Base-by-base conservation (phyloP, 2,888 invertebrate species). In the Nomada ferruginata region DNA sequence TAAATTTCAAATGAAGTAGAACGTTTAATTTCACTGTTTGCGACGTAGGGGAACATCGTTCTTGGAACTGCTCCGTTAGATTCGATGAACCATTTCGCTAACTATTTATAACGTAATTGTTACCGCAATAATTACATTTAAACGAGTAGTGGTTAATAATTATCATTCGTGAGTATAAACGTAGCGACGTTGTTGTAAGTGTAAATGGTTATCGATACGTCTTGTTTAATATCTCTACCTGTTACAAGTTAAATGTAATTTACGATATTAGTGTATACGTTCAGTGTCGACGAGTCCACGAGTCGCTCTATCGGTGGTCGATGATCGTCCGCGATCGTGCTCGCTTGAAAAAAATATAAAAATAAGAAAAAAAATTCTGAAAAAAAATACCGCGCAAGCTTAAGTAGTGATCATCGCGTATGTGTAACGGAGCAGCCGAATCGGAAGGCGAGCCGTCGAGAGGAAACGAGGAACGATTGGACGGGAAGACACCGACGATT, bases 251-350 rank as follows among this genome's bases (percentile, higher is more conserved):
- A 78, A 66, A 66, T 60, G 79, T 79, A 71, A 78, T 71, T 77
- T 50, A 65, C 63, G 50, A 55, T 55, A 55, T 13, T 79, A 66
- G 57, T n/a, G 55, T 53, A 55, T 57, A 60, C 26, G 61, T 61
- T 42, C 52, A 42, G 29, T 18, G 11, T 57, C 59, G 44, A 69
- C 50, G 64, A 60, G 64, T 44, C 23, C 50, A 50, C 57, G 44
- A 29, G 60, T 36, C 42, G 64, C 42, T 55, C 55, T 47, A 23
- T 66, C 52, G 66, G 36, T 47, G 29, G 42, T 36, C 42, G 11
- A 18, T 68, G 79, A 84, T 87, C 81, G 86, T 82, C 80, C 84
- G 86, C 79, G 88, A 84, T 85, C 72, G 76, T 59, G 60, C 66
- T 81, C 74, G 63, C 60, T 57, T 70, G 65, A 64, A 65, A 64